These are phyloP conservation scores for Artibeus jamaicensis DNA, from an alignment of 2,797 vertebrate species.

Conservation along the genomic window DNA sequence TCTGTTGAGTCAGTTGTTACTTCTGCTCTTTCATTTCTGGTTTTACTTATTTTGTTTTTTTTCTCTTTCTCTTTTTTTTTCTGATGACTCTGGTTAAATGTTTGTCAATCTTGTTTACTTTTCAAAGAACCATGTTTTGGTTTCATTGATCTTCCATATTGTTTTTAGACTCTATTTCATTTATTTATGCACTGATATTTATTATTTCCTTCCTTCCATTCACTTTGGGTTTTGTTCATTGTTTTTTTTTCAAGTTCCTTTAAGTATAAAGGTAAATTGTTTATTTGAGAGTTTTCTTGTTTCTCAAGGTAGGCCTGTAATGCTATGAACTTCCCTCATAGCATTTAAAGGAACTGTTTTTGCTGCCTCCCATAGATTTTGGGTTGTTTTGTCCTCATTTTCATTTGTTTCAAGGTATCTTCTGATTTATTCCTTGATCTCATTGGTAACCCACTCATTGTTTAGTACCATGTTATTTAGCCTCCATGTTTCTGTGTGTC, in stretches of 20 bases:
- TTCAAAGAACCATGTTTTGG: neutral
- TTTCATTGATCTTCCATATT: neutral
- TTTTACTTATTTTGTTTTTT: neutral
- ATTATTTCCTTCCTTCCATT: neutral
- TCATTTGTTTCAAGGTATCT: neutral
- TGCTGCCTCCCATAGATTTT: neutral
- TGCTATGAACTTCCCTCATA: neutral
- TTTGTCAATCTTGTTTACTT: neutral
- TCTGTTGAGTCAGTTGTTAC: neutral
- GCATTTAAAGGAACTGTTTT: neutral
- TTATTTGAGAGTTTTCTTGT: neutral
- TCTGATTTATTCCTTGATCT: neutral
- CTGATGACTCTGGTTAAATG: neutral
- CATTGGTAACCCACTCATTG: neutral
- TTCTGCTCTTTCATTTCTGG: neutral
- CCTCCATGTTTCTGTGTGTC: neutral
- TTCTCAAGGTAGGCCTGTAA: neutral
- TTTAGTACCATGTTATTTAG: neutral
- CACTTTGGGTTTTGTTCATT: neutral
- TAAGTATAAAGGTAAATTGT: neutral
- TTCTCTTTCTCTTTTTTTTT: neutral
- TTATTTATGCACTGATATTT: neutral
- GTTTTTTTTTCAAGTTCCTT: neutral
- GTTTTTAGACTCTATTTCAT: neutral
- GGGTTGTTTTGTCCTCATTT: neutral